Evolutionary conservation across 1,140 invertebrate species (phyloP).

Genomic region (Chrysomallon squamiferum): DNA sequence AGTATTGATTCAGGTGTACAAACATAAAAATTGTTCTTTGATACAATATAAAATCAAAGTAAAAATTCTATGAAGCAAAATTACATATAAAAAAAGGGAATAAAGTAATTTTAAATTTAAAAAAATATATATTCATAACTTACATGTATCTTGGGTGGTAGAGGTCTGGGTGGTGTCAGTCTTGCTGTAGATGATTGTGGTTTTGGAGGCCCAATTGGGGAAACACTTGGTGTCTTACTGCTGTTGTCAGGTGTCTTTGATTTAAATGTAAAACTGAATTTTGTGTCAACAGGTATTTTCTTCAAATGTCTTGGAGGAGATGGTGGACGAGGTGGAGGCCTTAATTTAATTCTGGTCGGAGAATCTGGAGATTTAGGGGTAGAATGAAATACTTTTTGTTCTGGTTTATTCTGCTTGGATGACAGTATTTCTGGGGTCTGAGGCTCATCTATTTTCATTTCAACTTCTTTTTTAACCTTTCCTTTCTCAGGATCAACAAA

Average conservation of each 20-base stretch:
- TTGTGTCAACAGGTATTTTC: conserved; percentile 24
- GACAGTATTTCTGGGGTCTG: no score
- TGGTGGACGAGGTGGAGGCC: neutral
- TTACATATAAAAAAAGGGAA: no score
- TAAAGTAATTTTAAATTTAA: no score
- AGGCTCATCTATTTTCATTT: neutral
- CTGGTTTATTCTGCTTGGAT: neutral
- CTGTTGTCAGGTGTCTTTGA: neutral
- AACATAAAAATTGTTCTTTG: no score
- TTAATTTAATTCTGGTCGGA: neutral
- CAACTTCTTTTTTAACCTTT: conserved; percentile 6
- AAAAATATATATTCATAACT: no score
- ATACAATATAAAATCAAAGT: no score
- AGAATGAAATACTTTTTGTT: neutral
- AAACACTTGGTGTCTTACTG: conserved; percentile 9
- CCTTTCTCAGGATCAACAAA: conserved; percentile 34
- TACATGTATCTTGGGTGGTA: no score
- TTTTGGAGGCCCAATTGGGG: conserved; percentile 9
- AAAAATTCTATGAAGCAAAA: no score
- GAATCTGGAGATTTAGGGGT: neutral
- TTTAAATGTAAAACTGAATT: conserved; percentile 20
- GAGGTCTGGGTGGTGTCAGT: neutral
- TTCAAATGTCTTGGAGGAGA: conserved; percentile 3
- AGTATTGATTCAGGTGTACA: no score
- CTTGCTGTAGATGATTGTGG: conserved; percentile 7